These are phyloP conservation scores for Drosophila eohydei DNA, from an alignment of 2,888 invertebrate species.

Conservation along the genomic window DNA sequence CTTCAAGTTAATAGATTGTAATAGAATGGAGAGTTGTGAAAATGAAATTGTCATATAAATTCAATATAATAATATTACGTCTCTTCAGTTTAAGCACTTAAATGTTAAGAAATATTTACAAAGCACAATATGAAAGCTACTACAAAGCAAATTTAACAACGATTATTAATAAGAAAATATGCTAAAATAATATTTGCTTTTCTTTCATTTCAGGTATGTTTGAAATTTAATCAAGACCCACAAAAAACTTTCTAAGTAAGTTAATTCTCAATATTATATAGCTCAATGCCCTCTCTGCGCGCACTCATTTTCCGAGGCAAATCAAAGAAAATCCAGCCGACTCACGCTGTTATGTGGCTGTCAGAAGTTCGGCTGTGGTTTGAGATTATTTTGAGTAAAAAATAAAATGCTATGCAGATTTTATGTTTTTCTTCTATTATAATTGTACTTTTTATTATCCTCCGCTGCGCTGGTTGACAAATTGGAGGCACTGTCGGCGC, in stretches of 20 bases:
- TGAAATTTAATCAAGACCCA: neutral
- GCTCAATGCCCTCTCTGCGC: constrained; percentile 4
- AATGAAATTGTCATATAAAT: too few species aligned
- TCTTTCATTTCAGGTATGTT: constrained; percentile 55
- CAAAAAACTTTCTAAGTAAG: constrained; percentile 32
- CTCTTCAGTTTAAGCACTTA: too few species aligned
- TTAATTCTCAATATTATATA: constrained; percentile 21
- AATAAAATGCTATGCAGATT: constrained; percentile 70
- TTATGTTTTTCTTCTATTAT: constrained; percentile 65
- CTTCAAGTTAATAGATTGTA: too few species aligned
- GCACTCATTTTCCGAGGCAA: constrained; percentile 3
- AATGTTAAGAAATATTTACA: too few species aligned
- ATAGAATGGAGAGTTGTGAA: too few species aligned
- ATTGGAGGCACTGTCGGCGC: constrained; percentile 25
- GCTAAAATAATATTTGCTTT: neutral
- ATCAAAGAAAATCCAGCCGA: neutral
- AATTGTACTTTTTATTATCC: constrained; percentile 62
- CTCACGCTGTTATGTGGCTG: neutral
- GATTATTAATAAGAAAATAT: neutral
- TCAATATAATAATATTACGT: too few species aligned
- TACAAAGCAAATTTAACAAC: too few species aligned
- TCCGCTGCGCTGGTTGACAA: constrained; percentile 27
- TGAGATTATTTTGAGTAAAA: constrained; percentile 53
- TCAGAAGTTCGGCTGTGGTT: neutral
- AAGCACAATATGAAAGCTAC: too few species aligned